phyloP scores from a whole-genome alignment of 1,140 invertebrate genomes.

The Drosophila suzukii region DNA sequence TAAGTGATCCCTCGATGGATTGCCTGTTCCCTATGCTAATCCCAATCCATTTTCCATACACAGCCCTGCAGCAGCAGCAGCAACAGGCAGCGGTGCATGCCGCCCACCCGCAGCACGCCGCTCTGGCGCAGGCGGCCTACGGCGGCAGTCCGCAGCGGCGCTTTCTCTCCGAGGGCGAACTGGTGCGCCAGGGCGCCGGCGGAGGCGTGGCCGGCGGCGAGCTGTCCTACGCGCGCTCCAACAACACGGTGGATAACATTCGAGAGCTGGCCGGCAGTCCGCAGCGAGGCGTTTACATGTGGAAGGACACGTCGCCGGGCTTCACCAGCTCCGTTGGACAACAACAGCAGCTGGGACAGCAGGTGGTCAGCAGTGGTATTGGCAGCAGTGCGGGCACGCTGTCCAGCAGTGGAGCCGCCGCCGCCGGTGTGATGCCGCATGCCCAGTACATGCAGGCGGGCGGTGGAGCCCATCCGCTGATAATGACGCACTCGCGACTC shows the following conservation, averaged over 20 bases:
- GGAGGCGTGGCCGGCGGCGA: slow-evolving; percentile 85
- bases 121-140: slow-evolving; percentile 71
- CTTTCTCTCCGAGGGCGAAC: slow-evolving; percentile 93
- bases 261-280: slow-evolving; percentile 93
- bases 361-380: slow-evolving; percentile 53
- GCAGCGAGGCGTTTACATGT: slow-evolving; percentile 92
- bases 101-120: slow-evolving; percentile 53
- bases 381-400: slow-evolving; percentile 80
- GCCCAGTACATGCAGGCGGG: slow-evolving; percentile 78
- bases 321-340: slow-evolving; percentile 46
- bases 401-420: slow-evolving; percentile 58
- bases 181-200: slow-evolving; percentile 88
- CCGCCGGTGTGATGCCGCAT: slow-evolving; percentile 57
- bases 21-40: background rate
- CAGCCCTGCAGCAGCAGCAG: slow-evolving; percentile 60
- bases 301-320: slow-evolving; percentile 90
- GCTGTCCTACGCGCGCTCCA: slow-evolving; percentile 86
- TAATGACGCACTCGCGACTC: slow-evolving; percentile 78
- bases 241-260: slow-evolving; percentile 88
- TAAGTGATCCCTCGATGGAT: slow-evolving; percentile 11
- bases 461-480: slow-evolving; percentile 66
- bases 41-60: background rate
- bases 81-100: slow-evolving; percentile 39
- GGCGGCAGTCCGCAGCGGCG: slow-evolving; percentile 91
- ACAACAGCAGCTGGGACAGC: slow-evolving; percentile 35